Base-by-base conservation (phyloP, 2,113 vertebrate genomes). In the Enhydra lutris region DNA sequence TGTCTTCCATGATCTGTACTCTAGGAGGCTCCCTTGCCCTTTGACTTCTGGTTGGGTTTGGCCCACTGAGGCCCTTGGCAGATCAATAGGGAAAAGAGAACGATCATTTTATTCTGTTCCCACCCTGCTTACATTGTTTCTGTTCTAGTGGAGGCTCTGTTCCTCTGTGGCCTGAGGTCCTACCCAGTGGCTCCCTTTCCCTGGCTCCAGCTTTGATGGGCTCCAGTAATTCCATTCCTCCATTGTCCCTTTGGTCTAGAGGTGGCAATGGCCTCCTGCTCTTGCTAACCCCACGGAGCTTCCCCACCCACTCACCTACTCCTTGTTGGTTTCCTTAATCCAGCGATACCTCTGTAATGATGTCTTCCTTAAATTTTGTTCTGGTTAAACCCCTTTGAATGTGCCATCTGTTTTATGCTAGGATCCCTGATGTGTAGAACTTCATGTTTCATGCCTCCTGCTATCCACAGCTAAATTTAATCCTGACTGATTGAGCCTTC, bases 391-490 rank as follows among this genome's bases (percentile, higher is more conserved):
- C 29, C 45, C 61, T 63, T 57, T 69, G n/a, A 85, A 76, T 39
- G 89, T 63, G 71, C 91, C 92, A 85, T 42, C 42, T 42, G 42
- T 6, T 57, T 36, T 39, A 89, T 63, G 71, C 88, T 94, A 85
- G 79, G 79, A 59, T 89, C 83, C 59, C 59, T 47, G 36, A 45
- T 61, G 20, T 34, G 69, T 29, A 63, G 78, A 91, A 20, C 57
- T 76, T 95, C 69, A 42, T 80, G 36, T 52, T 87, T 84, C 55
- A 76, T 59, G 61, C 45, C 52, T 55, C 73, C 90, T 84, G 76
- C 36, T 89, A 21, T 78, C 21, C 8, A 34, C 42, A 18, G 83
- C 65, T 96, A 76, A 96, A 95, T 96, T 92, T 94, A 85, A 59
- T 78, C 65, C 80, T 71, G 59, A 92, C 57, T 82, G 63, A 63